Conservation (phyloP, 2,797 vertebrate genomes). For the Pseudochromis fuscus region DNA sequence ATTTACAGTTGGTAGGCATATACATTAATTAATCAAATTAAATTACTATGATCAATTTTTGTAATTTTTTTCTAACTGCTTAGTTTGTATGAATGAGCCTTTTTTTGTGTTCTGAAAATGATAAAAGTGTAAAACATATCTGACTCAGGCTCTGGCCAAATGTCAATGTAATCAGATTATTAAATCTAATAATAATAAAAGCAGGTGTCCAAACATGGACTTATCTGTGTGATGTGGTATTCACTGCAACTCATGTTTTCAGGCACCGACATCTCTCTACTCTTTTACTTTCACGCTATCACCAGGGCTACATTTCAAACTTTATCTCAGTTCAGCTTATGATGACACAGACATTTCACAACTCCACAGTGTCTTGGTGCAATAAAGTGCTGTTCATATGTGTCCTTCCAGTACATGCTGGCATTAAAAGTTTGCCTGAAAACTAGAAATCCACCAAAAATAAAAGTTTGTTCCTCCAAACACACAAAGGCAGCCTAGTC, state of each 20-base stretch:
- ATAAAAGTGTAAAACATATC: neutral
- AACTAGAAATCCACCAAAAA: neutral
- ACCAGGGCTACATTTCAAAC: neutral
- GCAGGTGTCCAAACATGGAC: no score
- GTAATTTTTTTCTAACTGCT: no score
- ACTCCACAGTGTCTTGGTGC: neutral
- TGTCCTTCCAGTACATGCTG: neutral
- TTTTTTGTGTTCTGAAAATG: no score
- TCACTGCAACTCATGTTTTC: no score
- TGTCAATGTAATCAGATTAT: neutral
- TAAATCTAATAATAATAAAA: no score
- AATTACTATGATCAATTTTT: no score
- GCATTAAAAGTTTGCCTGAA: neutral
- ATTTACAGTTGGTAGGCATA: no score
- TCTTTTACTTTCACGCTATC: neutral
- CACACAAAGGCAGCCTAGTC: neutral
- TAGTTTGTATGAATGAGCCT: no score
- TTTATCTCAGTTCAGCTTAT: slow-evolving; percentile 1
- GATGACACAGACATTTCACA: slow-evolving; percentile 28
- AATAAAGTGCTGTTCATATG: slow-evolving; percentile 9
- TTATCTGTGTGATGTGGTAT: no score
- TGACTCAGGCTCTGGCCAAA: neutral
- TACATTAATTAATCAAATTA: no score
- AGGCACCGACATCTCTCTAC: neutral
- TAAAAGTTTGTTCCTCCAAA: neutral